phyloP scores from a whole-genome alignment of 2,888 invertebrate genomes.

The Pocota personata region DNA sequence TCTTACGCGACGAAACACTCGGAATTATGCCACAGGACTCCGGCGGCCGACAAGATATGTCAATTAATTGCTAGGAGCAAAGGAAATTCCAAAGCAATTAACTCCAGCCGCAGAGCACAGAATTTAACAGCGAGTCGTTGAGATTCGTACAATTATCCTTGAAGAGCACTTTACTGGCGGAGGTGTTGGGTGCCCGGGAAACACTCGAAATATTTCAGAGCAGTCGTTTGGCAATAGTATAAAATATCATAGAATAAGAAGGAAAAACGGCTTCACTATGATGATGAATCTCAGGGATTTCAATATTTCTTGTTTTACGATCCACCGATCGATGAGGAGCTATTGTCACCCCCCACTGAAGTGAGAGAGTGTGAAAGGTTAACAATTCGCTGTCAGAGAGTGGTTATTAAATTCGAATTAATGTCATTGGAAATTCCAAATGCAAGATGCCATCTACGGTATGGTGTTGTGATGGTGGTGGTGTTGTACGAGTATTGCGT shows the following conservation, averaged over 20 bases:
- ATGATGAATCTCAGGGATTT: constrained; percentile 50
- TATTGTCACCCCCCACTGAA: constrained; percentile 20
- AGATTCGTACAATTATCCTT: constrained; percentile 55
- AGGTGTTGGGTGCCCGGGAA: constrained; percentile 26
- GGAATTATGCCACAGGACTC: constrained; percentile 24
- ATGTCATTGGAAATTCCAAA: constrained; percentile 39
- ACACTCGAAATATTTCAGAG: constrained; percentile 7
- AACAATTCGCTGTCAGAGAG: constrained; percentile 41
- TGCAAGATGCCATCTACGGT: constrained; percentile 7
- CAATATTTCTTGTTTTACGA: constrained; percentile 39
- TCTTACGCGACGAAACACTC: constrained; percentile 7
- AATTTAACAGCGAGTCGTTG: constrained; percentile 41
- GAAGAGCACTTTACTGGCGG: constrained; percentile 36
- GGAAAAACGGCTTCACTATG: background rate
- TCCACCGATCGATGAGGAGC: constrained; percentile 21
- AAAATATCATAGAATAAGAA: background rate
- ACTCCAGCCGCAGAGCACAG: constrained; percentile 47
- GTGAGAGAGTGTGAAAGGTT: constrained; percentile 47
- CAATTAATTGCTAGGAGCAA: constrained; percentile 61
- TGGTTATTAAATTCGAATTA: constrained; percentile 66
- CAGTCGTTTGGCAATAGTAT: background rate
- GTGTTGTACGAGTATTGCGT: constrained; percentile 5
- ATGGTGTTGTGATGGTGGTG: no score
- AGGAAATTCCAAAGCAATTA: constrained; percentile 68
- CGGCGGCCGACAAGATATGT: constrained; percentile 37